Evolutionary conservation across 2,888 invertebrate species (phyloP).

Genomic region (Zygogramma bicolorata): DNA sequence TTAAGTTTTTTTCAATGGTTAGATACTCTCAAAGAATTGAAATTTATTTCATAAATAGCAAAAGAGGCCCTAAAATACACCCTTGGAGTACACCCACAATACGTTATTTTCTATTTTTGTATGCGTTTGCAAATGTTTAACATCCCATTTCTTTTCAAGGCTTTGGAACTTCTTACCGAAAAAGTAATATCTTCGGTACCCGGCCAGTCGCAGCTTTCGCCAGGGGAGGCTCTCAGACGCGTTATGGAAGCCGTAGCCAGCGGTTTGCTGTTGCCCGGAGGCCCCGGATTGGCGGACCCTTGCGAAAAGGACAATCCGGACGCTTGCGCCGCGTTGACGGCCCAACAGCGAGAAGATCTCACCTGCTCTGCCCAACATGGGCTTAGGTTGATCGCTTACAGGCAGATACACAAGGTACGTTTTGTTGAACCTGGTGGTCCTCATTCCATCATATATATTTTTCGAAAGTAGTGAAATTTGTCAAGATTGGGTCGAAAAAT

Average conservation of each 20-base stretch:
- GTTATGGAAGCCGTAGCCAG: slow-evolving; percentile 96
- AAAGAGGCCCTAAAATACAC: too few species aligned
- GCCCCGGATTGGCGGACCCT: slow-evolving; percentile 94
- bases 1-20: too few species aligned
- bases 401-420: slow-evolving; percentile 93
- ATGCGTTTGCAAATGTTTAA: too few species aligned
- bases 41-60: too few species aligned
- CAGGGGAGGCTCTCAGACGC: slow-evolving; percentile 94
- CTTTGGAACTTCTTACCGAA: slow-evolving; percentile 94
- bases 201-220: slow-evolving; percentile 79
- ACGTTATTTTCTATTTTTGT: too few species aligned
- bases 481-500: too few species aligned
- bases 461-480: too few species aligned
- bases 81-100: too few species aligned
- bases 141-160: slow-evolving; percentile 74
- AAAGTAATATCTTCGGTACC: slow-evolving; percentile 91
- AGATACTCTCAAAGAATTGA: too few species aligned
- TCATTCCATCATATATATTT: too few species aligned
- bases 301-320: slow-evolving; percentile 94
- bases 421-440: neutral
- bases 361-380: slow-evolving; percentile 97
- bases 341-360: slow-evolving; percentile 95
- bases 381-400: slow-evolving; percentile 93
- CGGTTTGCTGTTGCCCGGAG: slow-evolving; percentile 90
- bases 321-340: slow-evolving; percentile 86